Evolutionary conservation across 2,113 vertebrate genomes (phyloP).

Genomic region (Trochalopteron elliotii): DNA sequence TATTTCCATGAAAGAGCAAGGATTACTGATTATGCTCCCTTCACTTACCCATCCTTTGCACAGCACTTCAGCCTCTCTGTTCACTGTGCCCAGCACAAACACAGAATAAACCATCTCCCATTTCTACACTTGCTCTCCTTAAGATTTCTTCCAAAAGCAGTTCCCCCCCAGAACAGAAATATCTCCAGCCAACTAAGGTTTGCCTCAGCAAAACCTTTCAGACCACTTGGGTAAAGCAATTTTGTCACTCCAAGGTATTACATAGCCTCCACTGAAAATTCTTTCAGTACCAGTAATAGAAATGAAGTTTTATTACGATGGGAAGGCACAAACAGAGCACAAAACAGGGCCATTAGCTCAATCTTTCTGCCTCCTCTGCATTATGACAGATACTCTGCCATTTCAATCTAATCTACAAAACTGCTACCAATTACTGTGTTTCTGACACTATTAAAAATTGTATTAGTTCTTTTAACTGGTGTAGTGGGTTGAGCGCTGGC

Average conservation of each 20-base stretch:
- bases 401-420: neutral
- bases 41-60: no score
- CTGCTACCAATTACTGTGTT: neutral
- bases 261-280: neutral
- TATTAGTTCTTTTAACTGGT: neutral
- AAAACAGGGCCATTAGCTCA: neutral
- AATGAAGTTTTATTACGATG: neutral
- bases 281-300: neutral
- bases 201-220: neutral
- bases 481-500: neutral
- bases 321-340: neutral
- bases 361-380: neutral
- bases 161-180: neutral
- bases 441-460: neutral
- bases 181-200: neutral
- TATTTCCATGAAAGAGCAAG: neutral
- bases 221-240: neutral
- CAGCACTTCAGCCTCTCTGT: fast-evolving
- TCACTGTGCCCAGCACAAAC: neutral
- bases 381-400: neutral
- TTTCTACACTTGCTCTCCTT: neutral
- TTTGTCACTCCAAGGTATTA: neutral
- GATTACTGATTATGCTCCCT: neutral
- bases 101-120: fast-evolving
- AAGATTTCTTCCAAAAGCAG: neutral